Evolutionary conservation across 2,113 vertebrate genomes (phyloP), one percentile per base, ranked within the genome.

Genomic region (Coregonus clupeaformis): DNA sequence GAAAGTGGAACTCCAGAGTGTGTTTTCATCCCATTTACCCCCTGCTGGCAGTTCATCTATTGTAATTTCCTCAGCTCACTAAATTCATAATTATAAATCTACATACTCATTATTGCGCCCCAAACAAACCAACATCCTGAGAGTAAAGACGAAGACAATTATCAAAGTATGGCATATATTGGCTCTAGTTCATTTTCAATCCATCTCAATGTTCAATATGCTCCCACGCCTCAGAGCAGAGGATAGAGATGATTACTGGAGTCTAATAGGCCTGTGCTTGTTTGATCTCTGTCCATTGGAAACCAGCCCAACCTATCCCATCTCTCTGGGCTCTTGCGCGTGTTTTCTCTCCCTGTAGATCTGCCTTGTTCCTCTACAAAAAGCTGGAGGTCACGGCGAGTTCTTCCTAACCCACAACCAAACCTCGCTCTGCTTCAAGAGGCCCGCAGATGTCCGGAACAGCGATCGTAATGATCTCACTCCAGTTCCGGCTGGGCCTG

Each of bases 51-150:
- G 77, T 85, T 42, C 36, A 89, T 89, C 85, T 87, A 80, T 71
- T 70, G 83, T 88, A 83, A 89, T 91, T 90, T 91, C 81, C 88
- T 89, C 89, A 89, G 86, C 86, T 89, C 85, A 90, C 90, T 90
- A 88, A 87, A 83, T 91, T 88, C 87, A 89, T 89, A 90, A 90
- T 91, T 90, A 91, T 86, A 87, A 88, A 75, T 85, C 85, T 81
- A 82, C 75, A n/a, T 81, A 20, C 80, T 77, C 88, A 82, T 90
- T 90, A 91, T 91, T 89, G 77, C 85, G 1, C 81, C 83, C 78
- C 86, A 90, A 90, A 90, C 89, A 91, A 90, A 91, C 86, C 86
- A 85, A 82, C 72, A 83, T 80, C 79, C 86, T 83, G 76, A 85
- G 87, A 86, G 89, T 88, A 66, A 36, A 36, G 7, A 1, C 36